Base-by-base conservation (phyloP, 2,888 invertebrate species). In the Deilephila elpenor region DNA sequence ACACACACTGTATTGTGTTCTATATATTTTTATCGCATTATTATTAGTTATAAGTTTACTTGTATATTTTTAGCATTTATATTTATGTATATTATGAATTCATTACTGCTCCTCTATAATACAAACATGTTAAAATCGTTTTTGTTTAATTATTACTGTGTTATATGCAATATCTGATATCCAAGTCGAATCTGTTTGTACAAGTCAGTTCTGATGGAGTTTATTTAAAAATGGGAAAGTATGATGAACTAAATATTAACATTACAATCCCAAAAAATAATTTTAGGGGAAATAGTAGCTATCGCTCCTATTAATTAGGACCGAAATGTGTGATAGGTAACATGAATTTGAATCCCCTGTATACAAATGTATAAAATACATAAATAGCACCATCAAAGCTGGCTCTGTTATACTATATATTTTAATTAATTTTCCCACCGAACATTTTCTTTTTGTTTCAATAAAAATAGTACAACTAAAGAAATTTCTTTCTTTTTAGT, bases 61-160 rank as follows among this genome's bases (percentile, higher is more conserved):
- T 89, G 88, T 89, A 89, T 86, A 89, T 86, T 87, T 82, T 85
- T 88, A 88, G 88, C 87, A 88, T 88, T 87, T 73, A 73, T 87
- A 86, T 85, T 86, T 84, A 84, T 89, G 88, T 90, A 89, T 89
- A 90, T 90, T 88, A 86, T 86, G 84, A 81, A 59, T 73, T 84
- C 79, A 79, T 80, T 81, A 79, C 77, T 77, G 79, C 82, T 83
- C 81, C 81, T 84, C 79, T 77, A 73, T 62, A 72, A 74, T 72
- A 64, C 71, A 74, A 74, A 70, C 77, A 75, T 73, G 73, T 74
- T 79, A 77, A 76, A 80, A 67, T 67, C 67, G 44, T 20, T 67
- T 64, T 67, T 67, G 51, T 67, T 67, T 51, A 67, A 51, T 25
- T 51, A 67, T 51, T 51, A 25, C 51, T 67, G 51, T 67, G 51